Evolutionary conservation across 2,113 vertebrate species (phyloP).

Genomic region (Phaethornis superciliosus): DNA sequence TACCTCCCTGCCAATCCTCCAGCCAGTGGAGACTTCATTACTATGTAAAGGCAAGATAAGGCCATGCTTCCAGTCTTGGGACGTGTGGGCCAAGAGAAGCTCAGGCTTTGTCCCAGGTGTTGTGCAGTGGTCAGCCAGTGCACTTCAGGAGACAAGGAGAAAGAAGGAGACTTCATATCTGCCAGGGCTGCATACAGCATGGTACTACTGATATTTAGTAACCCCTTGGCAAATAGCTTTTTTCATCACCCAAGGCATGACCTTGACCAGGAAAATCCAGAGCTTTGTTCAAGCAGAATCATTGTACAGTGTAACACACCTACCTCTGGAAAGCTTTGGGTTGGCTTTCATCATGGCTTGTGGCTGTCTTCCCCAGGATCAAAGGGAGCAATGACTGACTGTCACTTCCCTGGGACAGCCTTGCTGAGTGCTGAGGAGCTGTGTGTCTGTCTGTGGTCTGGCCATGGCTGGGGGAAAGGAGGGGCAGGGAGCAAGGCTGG

Average conservation of each 20-base stretch:
- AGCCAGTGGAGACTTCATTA: neutral
- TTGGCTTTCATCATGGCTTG: neutral
- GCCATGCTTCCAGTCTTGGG: neutral
- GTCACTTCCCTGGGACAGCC: fast-evolving
- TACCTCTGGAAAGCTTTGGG: neutral
- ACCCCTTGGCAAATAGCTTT: neutral
- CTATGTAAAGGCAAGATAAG: neutral
- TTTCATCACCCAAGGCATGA: neutral
- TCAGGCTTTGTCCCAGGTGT: neutral
- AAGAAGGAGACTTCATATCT: neutral
- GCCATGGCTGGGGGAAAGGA: neutral
- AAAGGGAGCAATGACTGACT: neutral
- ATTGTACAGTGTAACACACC: fast-evolving
- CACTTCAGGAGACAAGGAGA: neutral
- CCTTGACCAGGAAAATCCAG: neutral
- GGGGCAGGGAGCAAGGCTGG: neutral
- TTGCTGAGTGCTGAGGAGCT: neutral
- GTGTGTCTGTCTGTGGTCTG: neutral
- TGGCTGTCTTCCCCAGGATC: neutral
- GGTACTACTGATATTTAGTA: neutral
- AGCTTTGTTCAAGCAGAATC: neutral
- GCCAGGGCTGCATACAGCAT: neutral
- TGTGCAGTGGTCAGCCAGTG: neutral
- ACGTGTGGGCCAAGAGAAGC: neutral
- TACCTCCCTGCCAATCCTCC: neutral